phyloP scores from a whole-genome alignment of 1,140 invertebrate species.

The Drosophila lacertosa region DNA sequence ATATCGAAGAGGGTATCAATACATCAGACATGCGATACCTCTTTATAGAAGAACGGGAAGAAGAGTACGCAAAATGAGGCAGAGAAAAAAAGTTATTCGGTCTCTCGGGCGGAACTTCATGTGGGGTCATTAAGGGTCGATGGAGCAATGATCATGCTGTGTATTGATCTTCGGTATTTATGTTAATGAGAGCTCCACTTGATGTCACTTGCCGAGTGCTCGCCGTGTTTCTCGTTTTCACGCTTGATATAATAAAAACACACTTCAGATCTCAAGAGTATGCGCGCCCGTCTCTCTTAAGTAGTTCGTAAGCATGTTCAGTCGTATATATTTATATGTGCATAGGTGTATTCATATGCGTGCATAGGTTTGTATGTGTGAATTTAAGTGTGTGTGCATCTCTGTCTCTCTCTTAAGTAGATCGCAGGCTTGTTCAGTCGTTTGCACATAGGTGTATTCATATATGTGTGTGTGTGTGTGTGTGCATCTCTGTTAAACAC shows the following conservation, averaged over 20 bases:
- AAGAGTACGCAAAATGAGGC: no score
- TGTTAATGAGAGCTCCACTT: conserved; percentile 57
- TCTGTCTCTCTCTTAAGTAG: conserved; percentile 3
- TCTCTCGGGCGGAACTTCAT: neutral
- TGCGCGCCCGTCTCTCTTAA: conserved; percentile 1
- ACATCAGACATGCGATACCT: no score
- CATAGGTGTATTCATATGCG: neutral
- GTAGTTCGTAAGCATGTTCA: conserved; percentile 5
- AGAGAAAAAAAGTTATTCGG: neutral
- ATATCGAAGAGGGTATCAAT: no score
- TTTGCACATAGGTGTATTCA: neutral
- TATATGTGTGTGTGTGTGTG: neutral
- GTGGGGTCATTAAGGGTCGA: conserved; percentile 31
- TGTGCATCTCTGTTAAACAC: neutral
- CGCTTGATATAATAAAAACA: conserved; percentile 47
- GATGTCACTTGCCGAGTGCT: conserved; percentile 51
- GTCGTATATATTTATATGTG: conserved; percentile 3
- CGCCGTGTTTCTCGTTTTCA: conserved; percentile 46
- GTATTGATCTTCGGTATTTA: conserved; percentile 41
- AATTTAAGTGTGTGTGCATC: neutral
- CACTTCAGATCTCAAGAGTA: conserved; percentile 28
- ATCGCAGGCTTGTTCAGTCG: neutral
- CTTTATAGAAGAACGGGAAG: no score
- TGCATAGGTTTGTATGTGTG: no score
- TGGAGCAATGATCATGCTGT: conserved; percentile 4